Conservation (phyloP, 2,888 invertebrate genomes). For the Mechanitis messenoides region DNA sequence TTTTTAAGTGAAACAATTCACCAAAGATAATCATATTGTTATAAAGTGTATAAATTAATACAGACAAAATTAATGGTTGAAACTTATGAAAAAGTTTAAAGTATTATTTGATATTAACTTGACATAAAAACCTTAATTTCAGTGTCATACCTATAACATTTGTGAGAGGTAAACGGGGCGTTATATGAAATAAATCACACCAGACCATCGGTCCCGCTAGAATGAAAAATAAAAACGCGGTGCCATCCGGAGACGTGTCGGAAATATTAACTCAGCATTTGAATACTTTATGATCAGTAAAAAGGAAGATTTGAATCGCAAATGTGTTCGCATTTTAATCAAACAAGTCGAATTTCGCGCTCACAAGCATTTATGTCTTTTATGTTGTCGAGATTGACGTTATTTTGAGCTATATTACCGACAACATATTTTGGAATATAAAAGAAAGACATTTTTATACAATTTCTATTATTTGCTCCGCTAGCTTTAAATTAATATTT, state of each 20-base stretch:
- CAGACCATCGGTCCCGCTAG: constrained; percentile 36
- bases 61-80: too few species aligned
- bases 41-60: too few species aligned
- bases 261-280: constrained; percentile 71
- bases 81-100: too few species aligned
- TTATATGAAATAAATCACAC: constrained; percentile 49
- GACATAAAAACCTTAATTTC: background rate
- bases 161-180: constrained; percentile 37
- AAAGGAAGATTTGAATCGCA: constrained; percentile 72
- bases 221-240: constrained; percentile 42
- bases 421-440: background rate
- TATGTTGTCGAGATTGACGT: constrained; percentile 17
- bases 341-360: constrained; percentile 40
- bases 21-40: too few species aligned
- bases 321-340: constrained; percentile 72
- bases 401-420: constrained; percentile 3
- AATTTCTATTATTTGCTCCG: constrained; percentile 2
- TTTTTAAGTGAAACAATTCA: too few species aligned
- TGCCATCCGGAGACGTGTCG: constrained; percentile 58
- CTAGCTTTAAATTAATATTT: too few species aligned
- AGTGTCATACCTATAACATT: constrained; percentile 7
- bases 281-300: constrained; percentile 75
- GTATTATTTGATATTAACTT: too few species aligned
- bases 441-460: constrained; percentile 4
- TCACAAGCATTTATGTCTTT: constrained; percentile 18